A percentile compares a stretch with the other conserved stretches of the same genome.
Evolutionary conservation across 2,113 vertebrate species (phyloP).

Genomic region (Tylochromis polylepis): DNA sequence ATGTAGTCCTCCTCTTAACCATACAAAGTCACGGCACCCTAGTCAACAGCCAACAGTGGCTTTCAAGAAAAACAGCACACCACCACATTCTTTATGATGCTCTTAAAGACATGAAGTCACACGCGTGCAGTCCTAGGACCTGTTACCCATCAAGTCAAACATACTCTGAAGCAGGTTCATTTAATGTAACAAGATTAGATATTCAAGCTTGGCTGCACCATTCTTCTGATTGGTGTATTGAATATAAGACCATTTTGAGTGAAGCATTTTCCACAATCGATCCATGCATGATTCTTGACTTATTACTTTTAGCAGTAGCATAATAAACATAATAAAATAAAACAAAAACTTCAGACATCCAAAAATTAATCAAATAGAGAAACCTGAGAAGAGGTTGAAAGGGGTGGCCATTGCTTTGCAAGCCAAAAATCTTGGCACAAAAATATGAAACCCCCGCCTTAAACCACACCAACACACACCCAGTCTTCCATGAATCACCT

Average conservation of each 20-base stretch:
- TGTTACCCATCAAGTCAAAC: not conserved
- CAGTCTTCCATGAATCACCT: not conserved
- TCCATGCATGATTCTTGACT: not conserved
- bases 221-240: not conserved
- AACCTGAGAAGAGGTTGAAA: not conserved
- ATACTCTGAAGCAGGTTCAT: not conserved
- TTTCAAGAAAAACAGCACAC: not conserved
- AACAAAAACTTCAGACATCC: fast-evolving
- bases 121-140: not conserved
- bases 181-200: not conserved
- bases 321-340: not conserved
- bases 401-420: fast-evolving
- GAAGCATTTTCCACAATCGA: not conserved
- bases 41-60: not conserved
- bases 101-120: not conserved
- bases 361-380: not conserved
- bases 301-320: not conserved
- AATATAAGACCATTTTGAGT: not conserved
- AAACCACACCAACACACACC: not conserved
- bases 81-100: not conserved
- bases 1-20: not conserved
- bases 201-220: not conserved
- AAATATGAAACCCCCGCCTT: not conserved
- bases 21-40: fast-evolving
- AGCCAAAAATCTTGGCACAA: not conserved